These are phyloP conservation scores for Azorinus chamasolen DNA, from an alignment of 2,888 invertebrate genomes.

Conservation along the genomic window DNA sequence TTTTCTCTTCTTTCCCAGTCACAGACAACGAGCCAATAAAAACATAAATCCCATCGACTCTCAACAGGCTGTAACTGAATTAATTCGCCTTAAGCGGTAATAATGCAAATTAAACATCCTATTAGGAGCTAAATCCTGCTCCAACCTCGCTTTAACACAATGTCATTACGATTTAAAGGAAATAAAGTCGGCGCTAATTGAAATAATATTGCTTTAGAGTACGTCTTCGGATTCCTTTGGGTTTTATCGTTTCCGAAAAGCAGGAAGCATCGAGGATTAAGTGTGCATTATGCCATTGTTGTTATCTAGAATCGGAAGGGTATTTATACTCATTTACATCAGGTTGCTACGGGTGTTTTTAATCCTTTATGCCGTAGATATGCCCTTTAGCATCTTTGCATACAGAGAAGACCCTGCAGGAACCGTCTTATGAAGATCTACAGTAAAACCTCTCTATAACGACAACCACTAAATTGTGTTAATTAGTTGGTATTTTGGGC, in stretches of 20 bases:
- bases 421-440: too few species aligned
- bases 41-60: slow-evolving; percentile 5
- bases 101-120: slow-evolving; percentile 21
- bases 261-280: slow-evolving; percentile 25
- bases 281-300: not conserved
- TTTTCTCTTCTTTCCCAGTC: too few species aligned
- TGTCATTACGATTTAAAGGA: slow-evolving; percentile 20
- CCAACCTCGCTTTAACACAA: slow-evolving; percentile 22
- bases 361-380: too few species aligned
- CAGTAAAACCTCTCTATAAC: too few species aligned
- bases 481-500: too few species aligned
- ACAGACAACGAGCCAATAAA: not conserved
- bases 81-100: slow-evolving; percentile 8
- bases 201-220: slow-evolving; percentile 28
- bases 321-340: too few species aligned
- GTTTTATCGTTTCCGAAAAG: slow-evolving; percentile 33
- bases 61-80: slow-evolving; percentile 1
- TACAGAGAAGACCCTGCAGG: too few species aligned
- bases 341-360: too few species aligned
- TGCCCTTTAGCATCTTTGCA: too few species aligned
- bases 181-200: slow-evolving; percentile 30
- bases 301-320: too few species aligned
- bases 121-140: slow-evolving; percentile 8
- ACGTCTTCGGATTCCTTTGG: slow-evolving; percentile 19
- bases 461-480: too few species aligned